Evolutionary conservation across 2,888 invertebrate species (phyloP).

Genomic region (Nomada flava): DNA sequence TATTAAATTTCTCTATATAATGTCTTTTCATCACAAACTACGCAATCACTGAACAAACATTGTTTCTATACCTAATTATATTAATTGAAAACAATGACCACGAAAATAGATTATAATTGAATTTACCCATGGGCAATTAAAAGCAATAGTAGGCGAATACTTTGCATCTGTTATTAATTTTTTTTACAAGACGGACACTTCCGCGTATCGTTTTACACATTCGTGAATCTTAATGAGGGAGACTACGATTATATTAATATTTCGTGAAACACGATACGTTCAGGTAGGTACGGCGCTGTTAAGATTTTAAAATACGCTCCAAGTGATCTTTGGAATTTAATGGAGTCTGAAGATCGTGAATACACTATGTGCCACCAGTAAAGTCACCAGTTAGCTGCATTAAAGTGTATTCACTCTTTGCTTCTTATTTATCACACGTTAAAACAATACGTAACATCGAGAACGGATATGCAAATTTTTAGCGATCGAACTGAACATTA

Average conservation of each 20-base stretch:
- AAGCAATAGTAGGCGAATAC: slow-evolving; percentile 17
- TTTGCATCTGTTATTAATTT: slow-evolving; percentile 21
- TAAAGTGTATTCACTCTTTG: no score
- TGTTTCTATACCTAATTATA: neutral
- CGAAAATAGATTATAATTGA: neutral
- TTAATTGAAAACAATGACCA: neutral
- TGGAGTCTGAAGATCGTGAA: neutral
- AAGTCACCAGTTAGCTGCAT: no score
- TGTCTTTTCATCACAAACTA: no score
- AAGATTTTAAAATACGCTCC: slow-evolving; percentile 28
- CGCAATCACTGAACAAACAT: neutral
- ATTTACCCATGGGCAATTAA: slow-evolving; percentile 9
- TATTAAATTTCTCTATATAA: no score
- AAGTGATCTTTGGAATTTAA: slow-evolving; percentile 22
- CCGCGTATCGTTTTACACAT: slow-evolving; percentile 30
- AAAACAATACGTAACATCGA: no score
- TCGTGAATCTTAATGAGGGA: slow-evolving; percentile 39
- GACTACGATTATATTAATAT: slow-evolving; percentile 40
- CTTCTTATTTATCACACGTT: no score
- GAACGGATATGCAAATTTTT: no score
- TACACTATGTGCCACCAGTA: neutral
- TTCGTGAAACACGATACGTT: slow-evolving; percentile 32
- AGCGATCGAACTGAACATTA: no score
- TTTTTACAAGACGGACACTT: slow-evolving; percentile 6
- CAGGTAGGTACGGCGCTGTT: neutral